Evolutionary conservation across 1,140 invertebrate species (phyloP).

Genomic region (Solenopsis fugax): DNA sequence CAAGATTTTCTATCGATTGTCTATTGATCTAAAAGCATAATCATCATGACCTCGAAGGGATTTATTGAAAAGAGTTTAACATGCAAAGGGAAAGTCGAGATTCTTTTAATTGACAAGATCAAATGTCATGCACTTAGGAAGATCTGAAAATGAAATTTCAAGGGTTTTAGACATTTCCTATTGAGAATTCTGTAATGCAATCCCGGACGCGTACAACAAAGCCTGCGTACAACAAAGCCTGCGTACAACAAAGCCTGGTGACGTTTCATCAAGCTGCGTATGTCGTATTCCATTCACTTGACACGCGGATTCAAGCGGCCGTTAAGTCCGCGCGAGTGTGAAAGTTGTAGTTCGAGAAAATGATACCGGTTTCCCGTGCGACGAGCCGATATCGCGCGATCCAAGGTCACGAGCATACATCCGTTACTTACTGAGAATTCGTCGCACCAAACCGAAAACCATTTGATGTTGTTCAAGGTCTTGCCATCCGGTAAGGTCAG

Average conservation of each 20-base stretch:
- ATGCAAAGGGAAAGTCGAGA: neutral
- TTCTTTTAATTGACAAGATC: neutral
- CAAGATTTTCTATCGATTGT: neutral
- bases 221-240: too few species aligned
- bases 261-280: neutral
- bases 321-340: constrained; percentile 63
- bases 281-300: constrained; percentile 48
- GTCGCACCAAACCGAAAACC: constrained; percentile 96
- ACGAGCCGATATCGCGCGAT: constrained; percentile 19
- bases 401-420: constrained; percentile 70
- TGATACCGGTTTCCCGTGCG: constrained; percentile 69
- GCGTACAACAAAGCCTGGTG: too few species aligned
- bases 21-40: neutral
- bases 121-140: neutral
- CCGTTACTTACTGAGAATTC: constrained; percentile 92
- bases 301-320: constrained; percentile 21
- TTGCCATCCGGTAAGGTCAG: constrained; percentile 95
- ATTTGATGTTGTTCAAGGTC: constrained; percentile 93
- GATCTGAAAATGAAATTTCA: neutral
- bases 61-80: neutral
- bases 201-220: neutral
- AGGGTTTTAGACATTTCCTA: neutral
- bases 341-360: constrained; percentile 73
- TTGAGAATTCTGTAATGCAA: constrained; percentile 1
- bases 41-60: neutral